Evolutionary conservation across 2,113 vertebrate species (phyloP), one percentile per base, ranked within the genome.

Genomic region (Athene noctua): DNA sequence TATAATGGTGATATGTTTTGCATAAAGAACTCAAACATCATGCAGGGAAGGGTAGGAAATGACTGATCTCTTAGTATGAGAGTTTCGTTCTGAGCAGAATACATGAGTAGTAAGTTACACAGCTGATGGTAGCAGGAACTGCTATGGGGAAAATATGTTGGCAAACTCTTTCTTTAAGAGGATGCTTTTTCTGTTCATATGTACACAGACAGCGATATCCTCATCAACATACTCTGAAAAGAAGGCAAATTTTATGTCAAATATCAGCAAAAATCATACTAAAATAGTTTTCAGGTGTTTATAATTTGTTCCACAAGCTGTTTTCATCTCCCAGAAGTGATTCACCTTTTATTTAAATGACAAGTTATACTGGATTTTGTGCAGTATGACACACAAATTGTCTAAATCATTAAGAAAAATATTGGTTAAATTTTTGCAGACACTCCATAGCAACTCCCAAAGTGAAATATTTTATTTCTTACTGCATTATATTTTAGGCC

Each of bases 21-120:
- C 92, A 97, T 95, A 94, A 97, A 80, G 54, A 91, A 92, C 73
- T 94, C 88, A 74, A 95, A 92, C 46, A 67, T 93, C 73, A 40
- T 1, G 36, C 74, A 92, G 74, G 52, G 87, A 92, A 83, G 74
- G 80, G 66, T 68, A 70, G 85, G 57, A 95, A 92, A 93, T 90
- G 70, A 89, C 75, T 71, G 81, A 80, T 96, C 19, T 92, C 88
- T 54, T 73, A 91, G 67, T 58, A 40, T 82, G 62, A 93, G 66
- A 46, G 74, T 73, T 95, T 80, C 59, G 8, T 66, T 89, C 88
- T 18, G 7, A 88, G 86, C 58, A 93, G 55, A 90, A 84, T 79
- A 57, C 67, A 27, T 32, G 84, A 95, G 63, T 55, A 88, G 26
- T 77, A 70, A 80, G 68, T 94, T 95, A 55, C 44, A 79, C 51